Evolutionary conservation across 2,113 vertebrate genomes (phyloP), one percentile per base, ranked within the genome.

Genomic region (Rhynchopsitta pachyrhyncha): DNA sequence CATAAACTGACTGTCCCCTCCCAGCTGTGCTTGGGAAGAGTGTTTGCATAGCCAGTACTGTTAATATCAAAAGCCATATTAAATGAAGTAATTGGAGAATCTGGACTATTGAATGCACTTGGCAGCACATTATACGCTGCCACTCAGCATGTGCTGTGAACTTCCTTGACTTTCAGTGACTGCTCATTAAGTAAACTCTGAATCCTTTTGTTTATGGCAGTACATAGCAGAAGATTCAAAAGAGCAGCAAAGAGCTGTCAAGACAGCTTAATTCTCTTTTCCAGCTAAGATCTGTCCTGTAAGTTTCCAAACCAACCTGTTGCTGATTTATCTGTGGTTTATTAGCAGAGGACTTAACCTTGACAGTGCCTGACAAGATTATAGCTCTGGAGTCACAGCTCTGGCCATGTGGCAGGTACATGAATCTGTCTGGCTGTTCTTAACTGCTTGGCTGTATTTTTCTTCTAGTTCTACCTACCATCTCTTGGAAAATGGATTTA

Each of bases 191-290:
- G 91, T 71, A 69, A 92, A 75, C 57, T 89, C 73, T 35, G 77
- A 89, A 85, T 71, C 73, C 42, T 42, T 77, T 91, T 91, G 89
- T 92, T 87, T 86, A 46, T 79, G 68, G 20, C 84, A 76, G 33
- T 53, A 31, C 52, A 25, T 70, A 52, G 31, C 64, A 82, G 39
- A 68, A 92, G 59, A 53, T 37, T 82, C 80, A 39, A 93, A 93
- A 79, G 62, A 69, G 74, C 60, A 91, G 81, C 57, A 66, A 66
- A 59, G 79, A 88, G 47, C 68, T 96, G 79, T 89, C 88, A 91
- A 12, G 90, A 59, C 37, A 67, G 55, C 55, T 86, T 75, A 81
- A 55, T 86, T 93, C 53, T 68, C 17, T 71, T 68, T 91, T 79
- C 63, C 41, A 67, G 60, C 20, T 52, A 50, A 82, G 52, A 33